Evolutionary conservation across 2,113 vertebrate genomes (phyloP).

Genomic region (Hypomesus transpacificus): DNA sequence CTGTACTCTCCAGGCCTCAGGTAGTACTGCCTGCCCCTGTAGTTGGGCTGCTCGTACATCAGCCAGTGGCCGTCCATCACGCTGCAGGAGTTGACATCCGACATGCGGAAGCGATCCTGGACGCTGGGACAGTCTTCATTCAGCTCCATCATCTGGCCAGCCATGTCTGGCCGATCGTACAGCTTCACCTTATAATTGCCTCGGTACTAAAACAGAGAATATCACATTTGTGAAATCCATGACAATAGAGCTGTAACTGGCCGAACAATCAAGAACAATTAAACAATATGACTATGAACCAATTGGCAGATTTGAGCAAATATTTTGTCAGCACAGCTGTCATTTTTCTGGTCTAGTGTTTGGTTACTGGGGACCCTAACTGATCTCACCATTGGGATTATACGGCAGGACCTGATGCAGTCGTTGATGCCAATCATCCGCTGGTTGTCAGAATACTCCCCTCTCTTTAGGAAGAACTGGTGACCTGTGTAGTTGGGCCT

Average conservation of each 20-base stretch:
- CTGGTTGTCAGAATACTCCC: constrained; percentile 51
- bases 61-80: constrained; percentile 53
- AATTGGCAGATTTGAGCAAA: too few species aligned
- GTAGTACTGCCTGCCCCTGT: constrained; percentile 24
- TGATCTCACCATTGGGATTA: constrained; percentile 56
- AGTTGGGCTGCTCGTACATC: constrained; percentile 47
- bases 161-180: constrained; percentile 49
- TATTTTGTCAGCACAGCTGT: too few species aligned
- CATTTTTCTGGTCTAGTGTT: too few species aligned
- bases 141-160: constrained; percentile 54
- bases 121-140: constrained; percentile 50
- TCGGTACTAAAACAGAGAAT: background rate
- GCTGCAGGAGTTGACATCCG: constrained; percentile 48
- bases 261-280: too few species aligned
- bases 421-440: constrained; percentile 58
- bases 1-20: constrained; percentile 20
- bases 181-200: constrained; percentile 9
- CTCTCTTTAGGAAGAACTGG: constrained; percentile 45
- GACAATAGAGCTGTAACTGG: too few species aligned
- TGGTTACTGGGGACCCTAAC: background rate
- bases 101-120: constrained; percentile 41
- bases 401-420: constrained; percentile 60
- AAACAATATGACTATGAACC: too few species aligned
- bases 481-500: constrained; percentile 30
- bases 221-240: background rate